Percentiles rank a stretch among this genome's conserved stretches.
These are phyloP conservation scores for Cryptoblepharus egeriae DNA, from an alignment of 2,797 vertebrate species.

Conservation along the genomic window DNA sequence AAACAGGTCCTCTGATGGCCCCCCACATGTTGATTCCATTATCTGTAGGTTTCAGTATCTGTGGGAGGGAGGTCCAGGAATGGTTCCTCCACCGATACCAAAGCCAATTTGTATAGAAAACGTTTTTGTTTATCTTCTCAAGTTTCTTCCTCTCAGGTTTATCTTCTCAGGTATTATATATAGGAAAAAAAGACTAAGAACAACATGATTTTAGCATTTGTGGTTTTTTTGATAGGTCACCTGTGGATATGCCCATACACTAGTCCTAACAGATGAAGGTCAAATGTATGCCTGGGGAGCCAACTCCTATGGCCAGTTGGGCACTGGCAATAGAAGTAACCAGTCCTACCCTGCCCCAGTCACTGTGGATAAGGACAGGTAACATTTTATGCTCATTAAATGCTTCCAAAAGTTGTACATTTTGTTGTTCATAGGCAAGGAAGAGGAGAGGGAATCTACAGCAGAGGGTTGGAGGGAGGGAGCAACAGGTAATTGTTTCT, in stretches of 20 bases:
- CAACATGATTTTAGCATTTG: neutral
- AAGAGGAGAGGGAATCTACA: neutral
- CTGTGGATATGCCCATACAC: slow-evolving; percentile 95
- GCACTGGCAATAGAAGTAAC: slow-evolving; percentile 97
- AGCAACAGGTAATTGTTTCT: no score
- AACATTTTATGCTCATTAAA: slow-evolving; percentile 50
- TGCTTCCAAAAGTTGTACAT: slow-evolving; percentile 18
- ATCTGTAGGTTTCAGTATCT: no score
- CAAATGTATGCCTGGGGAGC: slow-evolving; percentile 96
- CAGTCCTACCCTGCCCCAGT: slow-evolving; percentile 90
- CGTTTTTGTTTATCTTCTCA: no score
- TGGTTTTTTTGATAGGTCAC: slow-evolving; percentile 82
- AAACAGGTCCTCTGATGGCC: no score
- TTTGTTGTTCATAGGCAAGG: neutral
- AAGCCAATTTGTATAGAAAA: no score
- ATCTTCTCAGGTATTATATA: neutral
- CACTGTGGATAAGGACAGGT: slow-evolving; percentile 95
- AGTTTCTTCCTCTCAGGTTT: neutral
- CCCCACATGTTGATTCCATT: no score
- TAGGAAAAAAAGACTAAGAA: neutral
- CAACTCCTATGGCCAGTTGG: slow-evolving; percentile 97
- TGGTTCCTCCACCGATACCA: no score
- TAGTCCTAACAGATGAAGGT: slow-evolving; percentile 95
- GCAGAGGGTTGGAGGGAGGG: no score
- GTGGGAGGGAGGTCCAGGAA: no score